Conservation (phyloP, 2,888 invertebrate genomes). For the Strigamia crassipes region DNA sequence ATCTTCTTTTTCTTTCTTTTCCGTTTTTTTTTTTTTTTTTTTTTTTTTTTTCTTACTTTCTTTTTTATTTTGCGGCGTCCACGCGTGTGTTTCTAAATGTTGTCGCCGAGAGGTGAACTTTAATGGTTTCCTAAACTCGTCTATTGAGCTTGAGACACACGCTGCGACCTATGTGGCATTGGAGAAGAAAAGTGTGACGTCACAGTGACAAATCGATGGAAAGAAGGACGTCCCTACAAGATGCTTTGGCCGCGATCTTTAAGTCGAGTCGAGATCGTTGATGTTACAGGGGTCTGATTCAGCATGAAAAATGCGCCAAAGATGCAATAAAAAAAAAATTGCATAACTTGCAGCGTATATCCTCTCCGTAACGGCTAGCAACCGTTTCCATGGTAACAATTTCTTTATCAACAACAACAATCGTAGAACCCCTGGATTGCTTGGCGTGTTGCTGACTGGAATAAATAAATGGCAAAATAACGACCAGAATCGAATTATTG, state of each 20-base stretch:
- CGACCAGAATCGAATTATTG: slow-evolving; percentile 17
- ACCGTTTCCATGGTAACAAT: background rate
- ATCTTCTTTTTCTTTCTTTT: background rate
- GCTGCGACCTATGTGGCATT: background rate
- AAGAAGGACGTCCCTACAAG: background rate
- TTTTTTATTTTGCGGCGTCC: background rate
- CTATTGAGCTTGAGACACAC: slow-evolving; percentile 1
- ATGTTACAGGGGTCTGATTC: background rate
- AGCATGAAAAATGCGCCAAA: background rate
- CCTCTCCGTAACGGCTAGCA: background rate
- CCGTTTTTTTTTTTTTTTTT: background rate
- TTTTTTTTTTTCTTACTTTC: background rate
- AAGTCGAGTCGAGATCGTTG: background rate
- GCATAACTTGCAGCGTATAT: slow-evolving; percentile 15
- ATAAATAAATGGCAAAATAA: slow-evolving; percentile 15
- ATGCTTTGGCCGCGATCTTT: slow-evolving; percentile 14
- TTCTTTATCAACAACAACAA: slow-evolving; percentile 14
- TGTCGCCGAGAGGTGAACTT: slow-evolving; percentile 7
- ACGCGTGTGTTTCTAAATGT: background rate
- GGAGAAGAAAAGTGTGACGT: slow-evolving; percentile 16
- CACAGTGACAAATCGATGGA: slow-evolving; percentile 18
- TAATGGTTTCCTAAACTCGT: slow-evolving; percentile 17
- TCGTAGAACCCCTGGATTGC: slow-evolving; percentile 4
- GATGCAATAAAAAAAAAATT: slow-evolving; percentile 10
- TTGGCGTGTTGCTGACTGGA: slow-evolving; percentile 30